Evolutionary conservation across 2,888 invertebrate genomes (phyloP), one percentile per base, ranked within the genome.

Genomic region (Cosmia trapezina): DNA sequence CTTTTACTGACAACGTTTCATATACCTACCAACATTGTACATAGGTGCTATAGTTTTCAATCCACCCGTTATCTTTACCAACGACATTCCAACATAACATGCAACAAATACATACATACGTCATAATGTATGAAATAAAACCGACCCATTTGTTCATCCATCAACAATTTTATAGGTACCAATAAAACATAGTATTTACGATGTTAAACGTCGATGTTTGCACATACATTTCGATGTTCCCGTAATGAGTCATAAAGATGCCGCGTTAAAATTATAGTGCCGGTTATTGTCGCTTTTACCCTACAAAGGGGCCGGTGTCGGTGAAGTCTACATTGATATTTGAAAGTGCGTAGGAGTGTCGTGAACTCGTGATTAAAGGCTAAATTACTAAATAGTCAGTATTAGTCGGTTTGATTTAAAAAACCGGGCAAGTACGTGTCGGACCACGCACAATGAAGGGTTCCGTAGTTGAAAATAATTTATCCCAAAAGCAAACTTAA

Each of bases 231-330:
- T 68, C 76, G 77, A 83, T 85, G 83, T 82, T 79, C 60, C 72
- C 22, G 86, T 86, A 90, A 91, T 94, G 94, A 94, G 79, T 91
- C 93, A 93, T 90, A 93, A 90, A 93, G 89, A 70, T 66, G 70
- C 91, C 91, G 90, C 84, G 78, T 87, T 85, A 57, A 78, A 82
- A 65, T 37, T 70, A 85, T 83, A 86, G 76, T 69, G 86, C 70
- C 85, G 81, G 83, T 86, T 86, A 90, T 89, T 88, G 90, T 88
- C 78, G 75, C 86, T 76, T 81, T 90, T 88, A 89, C 88, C 85
- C 86, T 85, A 83, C 83, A 86, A 69, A 80, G 81, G 60, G 59
- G 65, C 73, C 83, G 80, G 47, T 65, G 56, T 41, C 37, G n/a
- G 53, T n/a, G 54, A 53, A 49, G 60, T 64, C 60, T 49, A 45